These are phyloP conservation scores for Platycheirus rosarum DNA, from an alignment of 2,888 invertebrate genomes.

Conservation along the genomic window DNA sequence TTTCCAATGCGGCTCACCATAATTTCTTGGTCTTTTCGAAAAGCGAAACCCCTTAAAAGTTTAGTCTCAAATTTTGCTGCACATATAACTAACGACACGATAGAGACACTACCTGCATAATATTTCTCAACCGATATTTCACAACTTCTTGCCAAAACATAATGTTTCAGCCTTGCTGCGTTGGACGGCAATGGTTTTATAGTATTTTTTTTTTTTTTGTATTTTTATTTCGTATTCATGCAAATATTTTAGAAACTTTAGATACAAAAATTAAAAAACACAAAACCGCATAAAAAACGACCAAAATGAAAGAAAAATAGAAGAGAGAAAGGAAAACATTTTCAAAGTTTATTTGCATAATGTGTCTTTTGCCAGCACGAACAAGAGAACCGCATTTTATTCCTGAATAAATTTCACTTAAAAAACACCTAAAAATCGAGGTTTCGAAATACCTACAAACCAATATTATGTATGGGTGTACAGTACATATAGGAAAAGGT, in stretches of 20 bases:
- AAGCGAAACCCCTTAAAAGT: too few species aligned
- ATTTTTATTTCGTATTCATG: slow-evolving; percentile 21
- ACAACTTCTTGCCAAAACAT: too few species aligned
- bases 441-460: background rate
- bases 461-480: background rate
- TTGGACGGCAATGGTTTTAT: slow-evolving; percentile 1
- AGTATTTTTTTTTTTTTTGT: slow-evolving; percentile 15
- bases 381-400: slow-evolving; percentile 42
- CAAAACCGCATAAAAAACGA: background rate
- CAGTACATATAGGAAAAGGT: background rate
- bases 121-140: too few species aligned
- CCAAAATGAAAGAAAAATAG: background rate
- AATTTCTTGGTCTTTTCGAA: too few species aligned
- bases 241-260: slow-evolving; percentile 38
- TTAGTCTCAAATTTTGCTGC: too few species aligned
- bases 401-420: slow-evolving; percentile 50
- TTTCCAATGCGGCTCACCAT: too few species aligned
- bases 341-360: slow-evolving; percentile 55
- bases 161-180: background rate
- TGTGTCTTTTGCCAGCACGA: slow-evolving; percentile 25
- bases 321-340: slow-evolving; percentile 1
- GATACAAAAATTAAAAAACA: background rate
- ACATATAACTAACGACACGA: too few species aligned
- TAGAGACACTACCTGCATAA: too few species aligned
- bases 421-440: slow-evolving; percentile 17